These are phyloP conservation scores for Centropus unirufus DNA, from an alignment of 2,113 vertebrate species.

Conservation along the genomic window DNA sequence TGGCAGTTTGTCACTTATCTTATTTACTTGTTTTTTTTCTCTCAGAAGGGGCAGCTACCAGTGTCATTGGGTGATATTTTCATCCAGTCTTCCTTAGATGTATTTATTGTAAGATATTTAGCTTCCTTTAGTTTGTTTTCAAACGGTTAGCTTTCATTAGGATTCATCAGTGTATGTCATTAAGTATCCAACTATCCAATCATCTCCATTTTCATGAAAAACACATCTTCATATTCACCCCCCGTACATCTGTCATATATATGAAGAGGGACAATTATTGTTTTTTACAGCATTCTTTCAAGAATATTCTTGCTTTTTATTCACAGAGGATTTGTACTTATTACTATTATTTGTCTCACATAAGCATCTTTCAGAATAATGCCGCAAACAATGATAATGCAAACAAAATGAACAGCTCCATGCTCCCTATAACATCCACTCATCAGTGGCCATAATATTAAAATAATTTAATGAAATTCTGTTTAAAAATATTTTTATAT, in stretches of 20 bases:
- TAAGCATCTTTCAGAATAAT: background rate
- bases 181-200: background rate
- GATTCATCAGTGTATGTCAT: background rate
- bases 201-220: background rate
- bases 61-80: background rate
- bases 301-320: background rate
- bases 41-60: background rate
- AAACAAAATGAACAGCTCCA: background rate
- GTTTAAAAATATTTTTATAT: background rate
- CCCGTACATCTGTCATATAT: background rate
- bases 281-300: background rate
- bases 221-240: background rate
- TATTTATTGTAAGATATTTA: background rate
- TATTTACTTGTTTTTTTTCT: background rate
- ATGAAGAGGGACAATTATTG: background rate
- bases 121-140: background rate
- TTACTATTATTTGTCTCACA: background rate
- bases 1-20: background rate
- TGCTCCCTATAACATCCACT: background rate
- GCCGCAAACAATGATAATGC: background rate
- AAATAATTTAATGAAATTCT: background rate
- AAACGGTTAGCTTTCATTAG: background rate
- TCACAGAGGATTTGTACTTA: background rate
- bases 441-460: background rate
- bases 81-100: background rate